Conservation (phyloP, 2,888 invertebrate species). For the Ischnura elegans region DNA sequence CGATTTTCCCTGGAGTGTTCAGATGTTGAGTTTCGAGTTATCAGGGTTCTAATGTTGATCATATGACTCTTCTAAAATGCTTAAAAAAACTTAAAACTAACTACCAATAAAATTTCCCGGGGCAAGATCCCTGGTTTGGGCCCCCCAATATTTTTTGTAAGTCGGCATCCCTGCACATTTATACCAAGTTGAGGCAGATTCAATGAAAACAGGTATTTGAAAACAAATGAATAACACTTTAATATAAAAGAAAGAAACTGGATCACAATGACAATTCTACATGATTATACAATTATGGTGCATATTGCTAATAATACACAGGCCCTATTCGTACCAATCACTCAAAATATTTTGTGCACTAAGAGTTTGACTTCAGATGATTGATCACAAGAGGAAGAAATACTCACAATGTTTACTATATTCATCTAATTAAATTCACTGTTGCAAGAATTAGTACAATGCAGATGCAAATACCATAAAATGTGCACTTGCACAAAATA, state of each 20-base stretch:
- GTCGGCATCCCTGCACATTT: no score
- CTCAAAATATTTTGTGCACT: conserved; percentile 28
- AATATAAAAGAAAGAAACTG: not conserved
- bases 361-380: conserved; percentile 1
- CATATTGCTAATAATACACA: not conserved
- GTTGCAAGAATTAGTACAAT: not conserved
- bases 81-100: no score
- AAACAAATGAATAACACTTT: conserved; percentile 15
- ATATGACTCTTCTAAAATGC: no score
- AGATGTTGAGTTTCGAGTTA: no score
- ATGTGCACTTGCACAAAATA: not conserved
- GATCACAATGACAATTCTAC: not conserved
- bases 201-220: not conserved
- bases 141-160: no score
- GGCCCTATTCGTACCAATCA: not conserved
- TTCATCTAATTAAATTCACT: not conserved
- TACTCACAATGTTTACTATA: not conserved
- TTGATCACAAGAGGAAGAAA: not conserved
- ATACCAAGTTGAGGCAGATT: no score
- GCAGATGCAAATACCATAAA: not conserved
- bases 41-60: no score
- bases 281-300: not conserved
- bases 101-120: no score
- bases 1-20: no score
- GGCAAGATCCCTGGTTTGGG: no score